phyloP scores from a whole-genome alignment of 2,113 vertebrate genomes.

The Oncorhynchus nerka region DNA sequence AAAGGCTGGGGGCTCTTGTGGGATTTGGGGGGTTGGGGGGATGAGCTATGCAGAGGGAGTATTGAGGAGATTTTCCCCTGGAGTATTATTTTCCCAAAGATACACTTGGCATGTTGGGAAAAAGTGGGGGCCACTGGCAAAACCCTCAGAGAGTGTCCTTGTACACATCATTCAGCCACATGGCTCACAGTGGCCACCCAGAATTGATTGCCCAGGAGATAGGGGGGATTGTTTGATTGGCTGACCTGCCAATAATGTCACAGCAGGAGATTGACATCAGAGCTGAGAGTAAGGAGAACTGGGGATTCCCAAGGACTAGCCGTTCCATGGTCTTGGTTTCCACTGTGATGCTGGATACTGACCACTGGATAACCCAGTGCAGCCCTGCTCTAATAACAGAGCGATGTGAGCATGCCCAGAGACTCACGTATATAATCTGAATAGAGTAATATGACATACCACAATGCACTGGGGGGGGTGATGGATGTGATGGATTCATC shows the following conservation, averaged over 20 bases:
- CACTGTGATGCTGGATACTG: not conserved
- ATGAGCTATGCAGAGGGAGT: not conserved
- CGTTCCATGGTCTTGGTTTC: not conserved
- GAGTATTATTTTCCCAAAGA: slow-evolving; percentile 22
- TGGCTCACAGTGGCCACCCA: not conserved
- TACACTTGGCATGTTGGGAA: slow-evolving; percentile 14
- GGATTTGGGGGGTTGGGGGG: slow-evolving; percentile 1
- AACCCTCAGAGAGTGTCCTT: slow-evolving; percentile 18
- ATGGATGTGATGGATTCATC: not conserved
- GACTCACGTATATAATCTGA: not conserved
- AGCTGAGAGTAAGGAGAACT: not conserved
- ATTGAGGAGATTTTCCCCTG: slow-evolving; percentile 33
- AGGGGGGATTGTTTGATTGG: not conserved
- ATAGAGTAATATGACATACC: slow-evolving; percentile 7
- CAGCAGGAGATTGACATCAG: not conserved
- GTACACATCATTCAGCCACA: not conserved
- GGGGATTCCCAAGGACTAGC: not conserved
- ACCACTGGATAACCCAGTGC: not conserved
- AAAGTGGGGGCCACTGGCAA: not conserved
- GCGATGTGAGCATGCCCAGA: not conserved
- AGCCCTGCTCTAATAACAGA: not conserved
- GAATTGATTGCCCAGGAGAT: not conserved
- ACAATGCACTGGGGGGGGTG: not conserved
- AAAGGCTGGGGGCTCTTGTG: not conserved
- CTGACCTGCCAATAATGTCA: not conserved